Evolutionary conservation across 2,113 vertebrate genomes (phyloP).

Genomic region (Lepus timidus): DNA sequence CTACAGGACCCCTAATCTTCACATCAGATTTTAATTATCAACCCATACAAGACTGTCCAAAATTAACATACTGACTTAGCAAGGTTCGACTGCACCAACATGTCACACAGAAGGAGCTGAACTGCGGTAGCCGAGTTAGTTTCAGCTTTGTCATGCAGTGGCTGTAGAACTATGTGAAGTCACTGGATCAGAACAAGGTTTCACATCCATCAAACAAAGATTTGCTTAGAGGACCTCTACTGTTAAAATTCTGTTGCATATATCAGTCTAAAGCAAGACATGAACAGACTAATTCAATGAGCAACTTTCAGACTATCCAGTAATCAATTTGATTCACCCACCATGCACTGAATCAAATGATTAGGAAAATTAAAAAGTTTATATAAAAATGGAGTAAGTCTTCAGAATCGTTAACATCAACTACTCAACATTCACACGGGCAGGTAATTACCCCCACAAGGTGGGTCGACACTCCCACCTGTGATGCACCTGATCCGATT

Average conservation of each 20-base stretch:
- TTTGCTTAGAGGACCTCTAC: background rate
- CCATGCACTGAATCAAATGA: slow-evolving; percentile 83
- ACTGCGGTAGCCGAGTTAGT: background rate
- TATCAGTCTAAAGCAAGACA: slow-evolving; percentile 47
- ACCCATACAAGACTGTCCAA: slow-evolving; percentile 29
- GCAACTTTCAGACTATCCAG: slow-evolving; percentile 70
- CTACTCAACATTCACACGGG: slow-evolving; percentile 61
- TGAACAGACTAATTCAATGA: slow-evolving; percentile 61
- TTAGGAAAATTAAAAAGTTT: slow-evolving; percentile 73
- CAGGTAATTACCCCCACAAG: background rate
- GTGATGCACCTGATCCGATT: slow-evolving; percentile 39
- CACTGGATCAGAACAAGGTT: background rate
- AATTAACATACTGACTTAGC: slow-evolving; percentile 44
- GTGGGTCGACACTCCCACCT: background rate
- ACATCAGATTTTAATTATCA: slow-evolving; percentile 69
- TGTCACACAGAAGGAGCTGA: background rate
- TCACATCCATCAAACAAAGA: background rate
- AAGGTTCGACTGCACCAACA: background rate
- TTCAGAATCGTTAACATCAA: slow-evolving; percentile 62
- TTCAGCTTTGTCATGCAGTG: background rate
- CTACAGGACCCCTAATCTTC: slow-evolving; percentile 53
- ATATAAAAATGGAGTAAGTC: slow-evolving; percentile 56
- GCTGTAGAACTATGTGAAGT: accelerated
- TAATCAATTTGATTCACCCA: slow-evolving; percentile 74
- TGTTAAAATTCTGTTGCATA: slow-evolving; percentile 1